Evolutionary conservation across 1,140 invertebrate species (phyloP).

Genomic region (Trachelipus rathkii): DNA sequence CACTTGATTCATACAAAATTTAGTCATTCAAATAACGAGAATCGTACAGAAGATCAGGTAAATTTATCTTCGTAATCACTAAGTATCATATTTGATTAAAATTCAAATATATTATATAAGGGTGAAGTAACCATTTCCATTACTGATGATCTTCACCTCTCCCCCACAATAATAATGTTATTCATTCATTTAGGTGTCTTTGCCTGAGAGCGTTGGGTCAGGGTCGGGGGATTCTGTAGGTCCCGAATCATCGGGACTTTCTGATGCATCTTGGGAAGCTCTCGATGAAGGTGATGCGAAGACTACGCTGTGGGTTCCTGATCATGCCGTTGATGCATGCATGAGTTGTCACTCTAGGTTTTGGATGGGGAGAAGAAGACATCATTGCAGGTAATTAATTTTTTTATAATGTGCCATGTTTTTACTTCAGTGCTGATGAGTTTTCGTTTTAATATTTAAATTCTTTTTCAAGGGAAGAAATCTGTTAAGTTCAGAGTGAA

Average conservation of each 20-base stretch:
- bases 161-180: no score
- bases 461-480: no score
- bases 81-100: no score
- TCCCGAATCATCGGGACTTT: conserved; percentile 13
- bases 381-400: conserved; percentile 68
- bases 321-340: conserved; percentile 75
- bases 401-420: no score
- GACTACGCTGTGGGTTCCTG: conserved; percentile 74
- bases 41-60: conserved; percentile 1
- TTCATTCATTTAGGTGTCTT: background rate
- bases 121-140: no score
- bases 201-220: background rate
- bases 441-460: no score
- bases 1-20: background rate
- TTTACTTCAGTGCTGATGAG: no score
- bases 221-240: conserved; percentile 1
- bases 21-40: background rate
- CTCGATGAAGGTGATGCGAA: conserved; percentile 61
- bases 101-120: no score
- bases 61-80: background rate
- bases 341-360: conserved; percentile 73
- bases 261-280: conserved; percentile 62
- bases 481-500: no score
- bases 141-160: no score
- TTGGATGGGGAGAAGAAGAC: conserved; percentile 71